Base-by-base conservation (phyloP, 1,140 invertebrate species). In the Hycleus phaleratus region DNA sequence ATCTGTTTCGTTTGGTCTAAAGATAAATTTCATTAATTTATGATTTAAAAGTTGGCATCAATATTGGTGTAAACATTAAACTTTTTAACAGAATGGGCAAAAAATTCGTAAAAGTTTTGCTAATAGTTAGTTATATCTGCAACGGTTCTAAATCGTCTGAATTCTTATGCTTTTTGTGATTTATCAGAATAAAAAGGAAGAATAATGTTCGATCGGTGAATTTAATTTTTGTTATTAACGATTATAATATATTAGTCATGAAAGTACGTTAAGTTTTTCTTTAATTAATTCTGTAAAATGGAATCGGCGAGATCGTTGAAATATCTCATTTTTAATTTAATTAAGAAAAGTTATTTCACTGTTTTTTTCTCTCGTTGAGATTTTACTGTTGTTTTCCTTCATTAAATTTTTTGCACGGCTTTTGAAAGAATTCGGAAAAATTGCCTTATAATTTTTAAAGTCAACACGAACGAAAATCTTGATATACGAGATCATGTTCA, bases 151-250 rank as follows among this genome's bases (percentile, higher is more conserved):
- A 32, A 32, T 32, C 32, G 32, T 32, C 4, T 32, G 1, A 32
- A 32, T 42, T 57, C 59, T 18, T 42, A 11, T 11, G 4, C 5
- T 4, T 42, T 7, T 11, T 42, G 40, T 42, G 40, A 42, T 67
- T 50, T 45, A 48, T 47, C 62, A 64, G 62, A 66, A 66, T 7
- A 66, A 62, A 60, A 62, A 46, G 18, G 18, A 43, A 49, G n/a
- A 8, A 42, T 32, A 7, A 4, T 32, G 32, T 32, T 32, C 44
- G 64, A 70, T 70, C 68, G 67, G 67, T 68, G 62, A 67, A 67
- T 65, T 70, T 68, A 65, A 68, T 68, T 70, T 68, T 68, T 70
- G 68, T 68, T 70, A 70, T 70, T 68, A 68, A 70, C 68, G 68
- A 70, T 70, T 70, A 70, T 70, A 70, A 70, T 70, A 68, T 70